Evolutionary conservation across 2,888 invertebrate genomes (phyloP), one percentile per base, ranked within the genome.

Genomic region (Mythimna lalbum): DNA sequence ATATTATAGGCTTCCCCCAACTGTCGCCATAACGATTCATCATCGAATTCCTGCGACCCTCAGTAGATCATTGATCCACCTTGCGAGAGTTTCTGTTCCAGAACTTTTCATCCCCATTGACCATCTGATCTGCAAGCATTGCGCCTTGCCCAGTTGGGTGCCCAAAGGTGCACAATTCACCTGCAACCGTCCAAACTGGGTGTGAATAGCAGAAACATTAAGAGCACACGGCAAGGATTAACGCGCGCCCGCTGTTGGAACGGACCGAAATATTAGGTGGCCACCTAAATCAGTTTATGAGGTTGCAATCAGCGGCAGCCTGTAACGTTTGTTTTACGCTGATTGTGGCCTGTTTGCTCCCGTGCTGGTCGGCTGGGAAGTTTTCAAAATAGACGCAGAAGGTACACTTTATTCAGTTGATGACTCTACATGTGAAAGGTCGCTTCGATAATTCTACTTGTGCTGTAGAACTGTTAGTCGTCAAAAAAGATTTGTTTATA

Each of bases 321-420:
- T 57, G 72, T 69, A 69, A 78, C 83, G 83, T 88, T 86, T 85
- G 83, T 81, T 72, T 79, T 72, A 78, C 83, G 70, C 82, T 86
- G 86, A 86, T 86, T 86, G 86, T 85, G 77, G 80, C 75, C 72
- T 85, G 86, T 86, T 85, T 82, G 82, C 77, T 68, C 64, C 76
- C 71, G 72, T 43, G 67, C 60, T 70, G 47, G 62, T 63, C 69
- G 52, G 31, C 47, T 10, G 4, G 5, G 36, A 39, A 64, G 43
- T 39, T 19, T 7, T 1, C 5, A 0, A 65, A 6, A 4, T 1
- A 12, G 4, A 10, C 0, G 12, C 56, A 79, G 78, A 65, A 81
- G 55, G 55, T 2, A 0, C 17, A 52, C 14, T 63, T 9, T 1
- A 0, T 10, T 55, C 1, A 0, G n/a, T 43, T 4, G 4, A 4